Evolutionary conservation across 1,140 invertebrate genomes (phyloP), one percentile per base, ranked within the genome.

Genomic region (Polypedilum pembai): DNA sequence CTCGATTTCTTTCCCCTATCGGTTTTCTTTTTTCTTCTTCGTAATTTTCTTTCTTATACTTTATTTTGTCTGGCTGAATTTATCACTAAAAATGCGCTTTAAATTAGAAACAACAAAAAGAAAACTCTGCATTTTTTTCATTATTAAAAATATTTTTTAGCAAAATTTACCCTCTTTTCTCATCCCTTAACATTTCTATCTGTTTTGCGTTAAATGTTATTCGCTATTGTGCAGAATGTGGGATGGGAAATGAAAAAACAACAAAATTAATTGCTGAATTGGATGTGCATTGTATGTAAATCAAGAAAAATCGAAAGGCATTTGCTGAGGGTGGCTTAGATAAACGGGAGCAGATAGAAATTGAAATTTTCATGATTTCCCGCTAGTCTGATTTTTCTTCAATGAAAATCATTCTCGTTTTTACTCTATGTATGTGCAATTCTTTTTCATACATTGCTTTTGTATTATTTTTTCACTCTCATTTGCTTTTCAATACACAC

Each of bases 251-350:
- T 56, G 45, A 56, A 56, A 69, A 69, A 69, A 69, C 20, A 69
- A 21, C 65, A 69, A 69, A 69, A 69, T 21, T 69, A 69, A 69
- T 69, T 69, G 65, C 17, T 69, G 65, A 21, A 69, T 69, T 69
- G 65, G 65, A 69, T 69, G 65, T 69, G 17, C 3, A 20, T 69
- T 69, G 65, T 69, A 69, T 69, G 17, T 69, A 69, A 20, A 69
- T 69, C 17, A 21, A 12, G 10, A 56, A 56, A 56, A 17, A 56
- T 56, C 45, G n/a, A 56, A 33, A 33, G 24, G 24, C 24, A 33
- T 33, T 33, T 33, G 1, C 24, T 33, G 24, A 33, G 24, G 24
- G 24, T 33, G 41, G 41, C 41, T 10, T 45, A 45, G 15, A 45
- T 45, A 15, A 56, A 56, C 3, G n/a, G 12, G 15, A 56, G 45